Conservation (phyloP, 2,113 vertebrate genomes). For the Brevimyrus niger region DNA sequence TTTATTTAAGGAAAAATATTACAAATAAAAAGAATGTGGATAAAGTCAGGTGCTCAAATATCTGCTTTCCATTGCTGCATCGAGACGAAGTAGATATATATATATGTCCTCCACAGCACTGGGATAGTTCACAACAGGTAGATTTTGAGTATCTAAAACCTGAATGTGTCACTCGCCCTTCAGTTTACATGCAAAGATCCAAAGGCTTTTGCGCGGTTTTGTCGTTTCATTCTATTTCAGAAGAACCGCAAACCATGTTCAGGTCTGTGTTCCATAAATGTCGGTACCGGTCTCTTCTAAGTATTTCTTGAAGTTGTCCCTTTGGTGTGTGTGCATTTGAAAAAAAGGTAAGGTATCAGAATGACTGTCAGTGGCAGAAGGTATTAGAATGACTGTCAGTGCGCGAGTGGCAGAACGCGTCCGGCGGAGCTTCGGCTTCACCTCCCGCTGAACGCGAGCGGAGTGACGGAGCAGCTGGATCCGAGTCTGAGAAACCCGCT, state of each 20-base stretch:
- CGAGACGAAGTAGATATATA: background rate
- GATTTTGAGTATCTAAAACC: background rate
- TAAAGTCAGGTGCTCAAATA: background rate
- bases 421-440: background rate
- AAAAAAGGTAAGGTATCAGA: background rate
- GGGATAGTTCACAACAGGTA: background rate
- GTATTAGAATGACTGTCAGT: background rate
- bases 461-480: conserved; percentile 2
- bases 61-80: background rate
- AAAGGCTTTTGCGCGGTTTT: background rate
- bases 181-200: background rate
- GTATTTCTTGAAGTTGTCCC: background rate
- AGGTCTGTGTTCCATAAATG: background rate
- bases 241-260: background rate
- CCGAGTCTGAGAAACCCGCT: background rate
- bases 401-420: background rate
- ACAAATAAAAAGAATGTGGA: background rate
- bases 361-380: background rate
- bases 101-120: background rate
- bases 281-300: background rate
- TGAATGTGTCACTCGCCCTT: background rate
- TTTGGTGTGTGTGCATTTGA: background rate
- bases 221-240: background rate
- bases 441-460: background rate
- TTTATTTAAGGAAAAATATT: background rate